Evolutionary conservation across 1,140 invertebrate species (phyloP), one percentile per base, ranked within the genome.

Genomic region (Leucophenga varia): DNA sequence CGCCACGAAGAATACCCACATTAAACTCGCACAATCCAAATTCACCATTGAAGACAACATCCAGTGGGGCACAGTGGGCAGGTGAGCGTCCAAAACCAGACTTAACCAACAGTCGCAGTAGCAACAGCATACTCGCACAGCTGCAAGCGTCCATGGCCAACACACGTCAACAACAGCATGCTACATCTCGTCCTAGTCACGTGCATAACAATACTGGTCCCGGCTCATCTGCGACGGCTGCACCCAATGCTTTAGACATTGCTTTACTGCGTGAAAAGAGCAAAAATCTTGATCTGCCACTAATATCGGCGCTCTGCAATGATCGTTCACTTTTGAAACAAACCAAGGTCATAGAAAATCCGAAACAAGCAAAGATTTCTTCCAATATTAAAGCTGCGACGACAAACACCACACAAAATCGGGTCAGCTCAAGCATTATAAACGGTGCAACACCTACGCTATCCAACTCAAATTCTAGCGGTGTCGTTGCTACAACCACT

Each of bases 301-400:
- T 95, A 20, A 93, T 95, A 61, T 88, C 90, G 30, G 91, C 91
- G 3, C 77, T 95, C 38, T 95, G 91, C 76, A 93, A 93, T 68
- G 91, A 95, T 74, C 81, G 87, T 20, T 90, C 90, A 30, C 76
- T 92, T 47, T 73, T 92, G 34, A 91, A 90, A 74, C 89, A 91
- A 73, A 91, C 89, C 3, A 90, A 91, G 74, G 88, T 88, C 10
- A 89, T 88, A 60, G 87, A 86, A 32, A 79, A 86, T 77, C 84
- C 86, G 20, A 86, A 86, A 70, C 82, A 84, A 69, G 81, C 79
- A 25, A 45, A 42, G 21, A 39, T 30, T 20, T 7, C 20, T 5
- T n/a, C 3, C 25, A 47, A 1, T n/a, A n/a, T n/a, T n/a, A n/a
- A n/a, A n/a, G n/a, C n/a, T n/a, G n/a, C 36, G 21, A n/a, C 38